These are phyloP conservation scores for Anguilla marmorata DNA, from an alignment of 2,797 vertebrate species.

Conservation along the genomic window DNA sequence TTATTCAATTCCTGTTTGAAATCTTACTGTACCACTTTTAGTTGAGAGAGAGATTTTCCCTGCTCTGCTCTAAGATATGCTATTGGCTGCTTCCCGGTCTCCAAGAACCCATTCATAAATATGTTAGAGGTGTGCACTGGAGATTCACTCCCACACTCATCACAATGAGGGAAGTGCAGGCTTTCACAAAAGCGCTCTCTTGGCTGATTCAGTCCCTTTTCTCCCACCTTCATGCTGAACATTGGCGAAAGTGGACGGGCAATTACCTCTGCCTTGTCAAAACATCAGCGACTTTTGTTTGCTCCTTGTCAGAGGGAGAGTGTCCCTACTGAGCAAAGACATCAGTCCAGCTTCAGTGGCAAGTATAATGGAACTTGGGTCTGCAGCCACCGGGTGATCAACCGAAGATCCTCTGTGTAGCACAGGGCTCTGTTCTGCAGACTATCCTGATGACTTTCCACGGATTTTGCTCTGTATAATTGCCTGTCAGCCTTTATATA, in stretches of 20 bases:
- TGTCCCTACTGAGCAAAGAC: not conserved
- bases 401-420: not conserved
- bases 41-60: not conserved
- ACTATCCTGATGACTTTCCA: conserved; percentile 10
- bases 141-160: not conserved
- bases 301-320: not conserved
- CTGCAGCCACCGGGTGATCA: conserved; percentile 26
- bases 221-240: not conserved
- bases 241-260: conserved; percentile 5
- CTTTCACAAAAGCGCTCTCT: not conserved
- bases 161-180: not conserved
- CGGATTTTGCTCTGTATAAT: conserved; percentile 5
- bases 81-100: not conserved
- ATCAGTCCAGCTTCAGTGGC: not conserved
- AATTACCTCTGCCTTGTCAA: conserved; percentile 31
- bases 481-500: conserved; percentile 21
- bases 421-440: not conserved
- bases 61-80: not conserved
- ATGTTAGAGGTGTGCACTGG: not conserved
- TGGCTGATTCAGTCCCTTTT: conserved; percentile 1
- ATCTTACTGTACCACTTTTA: not conserved
- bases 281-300: conserved; percentile 18
- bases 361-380: conserved; percentile 5
- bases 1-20: not conserved
- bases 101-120: conserved; percentile 11